phyloP scores from a whole-genome alignment of 2,888 invertebrate species.

The Saturnia japonica region DNA sequence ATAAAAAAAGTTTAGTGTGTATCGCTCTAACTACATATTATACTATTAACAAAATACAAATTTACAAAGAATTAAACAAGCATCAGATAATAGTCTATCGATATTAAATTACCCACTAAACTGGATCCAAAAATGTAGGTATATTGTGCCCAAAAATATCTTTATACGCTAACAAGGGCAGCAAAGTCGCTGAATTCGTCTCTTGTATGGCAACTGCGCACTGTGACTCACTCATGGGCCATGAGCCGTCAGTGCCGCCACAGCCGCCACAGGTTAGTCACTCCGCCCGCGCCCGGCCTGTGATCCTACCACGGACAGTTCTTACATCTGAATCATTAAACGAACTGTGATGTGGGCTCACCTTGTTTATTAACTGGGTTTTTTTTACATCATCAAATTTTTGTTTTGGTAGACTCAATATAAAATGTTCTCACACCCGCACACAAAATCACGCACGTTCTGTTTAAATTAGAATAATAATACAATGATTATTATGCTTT shows the following conservation, averaged over 20 bases:
- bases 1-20: no score
- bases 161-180: slow-evolving; percentile 7
- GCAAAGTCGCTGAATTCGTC: not conserved
- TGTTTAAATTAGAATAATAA: no score
- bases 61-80: not conserved
- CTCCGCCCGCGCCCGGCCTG: not conserved
- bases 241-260: no score
- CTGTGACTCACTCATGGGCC: not conserved
- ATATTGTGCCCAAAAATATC: not conserved
- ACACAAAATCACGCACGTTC: no score
- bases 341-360: not conserved
- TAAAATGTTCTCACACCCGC: no score
- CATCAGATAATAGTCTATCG: not conserved
- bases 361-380: not conserved
- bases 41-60: not conserved
- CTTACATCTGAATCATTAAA: slow-evolving; percentile 2
- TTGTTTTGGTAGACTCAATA: not conserved
- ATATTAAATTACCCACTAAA: not conserved
- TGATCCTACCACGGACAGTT: not conserved
- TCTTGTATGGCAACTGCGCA: not conserved
- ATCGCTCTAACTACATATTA: not conserved
- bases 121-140: not conserved
- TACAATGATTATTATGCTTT: no score
- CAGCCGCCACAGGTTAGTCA: slow-evolving; percentile 5
- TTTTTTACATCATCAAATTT: not conserved